Conservation (phyloP, 1,140 invertebrate species). For the Brachionus sp. region DNA sequence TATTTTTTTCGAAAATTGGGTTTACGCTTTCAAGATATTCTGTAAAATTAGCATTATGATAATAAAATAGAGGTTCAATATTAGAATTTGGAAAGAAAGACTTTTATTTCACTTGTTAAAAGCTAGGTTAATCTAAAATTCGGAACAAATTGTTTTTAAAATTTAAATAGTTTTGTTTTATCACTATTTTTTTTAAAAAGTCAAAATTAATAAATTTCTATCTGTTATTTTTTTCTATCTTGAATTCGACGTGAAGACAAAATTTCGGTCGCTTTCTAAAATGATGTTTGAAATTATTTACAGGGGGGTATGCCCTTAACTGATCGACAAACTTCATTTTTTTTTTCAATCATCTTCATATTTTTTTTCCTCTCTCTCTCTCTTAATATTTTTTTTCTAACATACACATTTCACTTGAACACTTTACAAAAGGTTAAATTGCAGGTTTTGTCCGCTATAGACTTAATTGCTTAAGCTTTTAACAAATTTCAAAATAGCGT, state of each 20-base stretch:
- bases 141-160: too few relatives aligned
- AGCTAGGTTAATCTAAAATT: too few relatives aligned
- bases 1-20: not conserved
- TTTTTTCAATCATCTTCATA: not conserved
- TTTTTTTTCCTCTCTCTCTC: not conserved
- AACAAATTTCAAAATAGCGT: not conserved
- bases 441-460: not conserved
- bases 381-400: not conserved
- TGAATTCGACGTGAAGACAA: not conserved
- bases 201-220: not conserved
- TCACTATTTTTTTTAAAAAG: too few relatives aligned
- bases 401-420: not conserved
- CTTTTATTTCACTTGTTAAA: too few relatives aligned
- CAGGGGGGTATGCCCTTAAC: conserved; percentile 13
- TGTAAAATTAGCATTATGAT: not conserved
- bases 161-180: not conserved
- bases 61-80: not conserved
- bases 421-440: not conserved
- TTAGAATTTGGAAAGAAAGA: not conserved
- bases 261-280: not conserved
- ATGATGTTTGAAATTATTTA: not conserved
- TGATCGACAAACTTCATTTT: conserved; percentile 18
- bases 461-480: not conserved
- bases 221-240: not conserved
- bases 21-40: not conserved